These are phyloP conservation scores for Papilio elwesi DNA, from an alignment of 2,888 invertebrate genomes.

Conservation along the genomic window DNA sequence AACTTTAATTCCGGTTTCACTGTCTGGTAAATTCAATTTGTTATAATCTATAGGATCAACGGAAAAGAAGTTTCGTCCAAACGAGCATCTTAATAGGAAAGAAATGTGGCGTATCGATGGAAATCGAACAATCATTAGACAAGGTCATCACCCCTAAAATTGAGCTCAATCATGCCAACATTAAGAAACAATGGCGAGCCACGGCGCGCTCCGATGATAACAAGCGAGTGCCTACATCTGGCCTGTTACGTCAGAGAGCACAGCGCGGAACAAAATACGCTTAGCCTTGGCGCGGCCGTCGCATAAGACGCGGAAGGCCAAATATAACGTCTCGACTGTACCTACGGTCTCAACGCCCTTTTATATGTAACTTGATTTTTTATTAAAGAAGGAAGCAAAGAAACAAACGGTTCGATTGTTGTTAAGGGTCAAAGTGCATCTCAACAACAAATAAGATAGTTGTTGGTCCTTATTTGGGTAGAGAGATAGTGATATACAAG, in stretches of 20 bases:
- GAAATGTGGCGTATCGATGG: background rate
- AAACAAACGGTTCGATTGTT: too few relatives aligned
- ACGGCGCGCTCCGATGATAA: conserved; percentile 42
- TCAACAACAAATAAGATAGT: too few relatives aligned
- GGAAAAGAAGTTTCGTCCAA: background rate
- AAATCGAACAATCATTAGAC: conserved; percentile 3
- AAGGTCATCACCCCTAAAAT: conserved; percentile 34
- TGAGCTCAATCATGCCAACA: conserved; percentile 15
- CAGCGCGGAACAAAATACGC: conserved; percentile 77
- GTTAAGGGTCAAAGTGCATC: too few relatives aligned
- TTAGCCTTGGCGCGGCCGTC: conserved; percentile 74
- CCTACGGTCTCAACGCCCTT: conserved; percentile 48
- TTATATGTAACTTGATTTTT: too few relatives aligned
- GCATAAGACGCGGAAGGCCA: conserved; percentile 64
- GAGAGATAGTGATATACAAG: too few relatives aligned
- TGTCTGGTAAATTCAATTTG: too few relatives aligned
- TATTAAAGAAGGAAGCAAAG: too few relatives aligned
- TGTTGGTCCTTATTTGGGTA: too few relatives aligned
- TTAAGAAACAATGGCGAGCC: conserved; percentile 28
- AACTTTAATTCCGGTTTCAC: too few relatives aligned
- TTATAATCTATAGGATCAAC: background rate
- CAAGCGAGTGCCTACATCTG: conserved; percentile 65
- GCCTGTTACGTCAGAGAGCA: conserved; percentile 68
- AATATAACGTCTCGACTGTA: conserved; percentile 43
- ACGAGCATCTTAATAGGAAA: background rate